phyloP scores from a whole-genome alignment of 2,888 invertebrate species.

The Sylvicola fuscatus region DNA sequence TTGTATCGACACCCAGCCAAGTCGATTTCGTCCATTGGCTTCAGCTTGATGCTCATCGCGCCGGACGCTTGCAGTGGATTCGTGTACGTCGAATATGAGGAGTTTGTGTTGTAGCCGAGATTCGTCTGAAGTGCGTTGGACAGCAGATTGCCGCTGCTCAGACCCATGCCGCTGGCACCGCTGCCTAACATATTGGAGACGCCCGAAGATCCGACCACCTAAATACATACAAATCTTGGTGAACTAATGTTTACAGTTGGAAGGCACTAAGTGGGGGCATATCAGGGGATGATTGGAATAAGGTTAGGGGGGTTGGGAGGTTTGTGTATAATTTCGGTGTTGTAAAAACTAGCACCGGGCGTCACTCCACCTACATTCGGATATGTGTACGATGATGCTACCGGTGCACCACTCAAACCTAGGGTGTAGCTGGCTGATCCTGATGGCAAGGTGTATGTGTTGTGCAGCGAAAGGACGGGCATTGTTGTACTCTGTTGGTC shows the following conservation, averaged over 20 bases:
- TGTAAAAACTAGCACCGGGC: slow-evolving; percentile 10
- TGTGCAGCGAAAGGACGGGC: slow-evolving; percentile 32
- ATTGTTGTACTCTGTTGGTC: slow-evolving; percentile 40
- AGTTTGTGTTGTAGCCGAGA: slow-evolving; percentile 20
- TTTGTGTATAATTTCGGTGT: no score
- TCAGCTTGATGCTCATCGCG: slow-evolving; percentile 42
- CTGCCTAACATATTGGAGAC: slow-evolving; percentile 5
- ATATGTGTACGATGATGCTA: slow-evolving; percentile 20
- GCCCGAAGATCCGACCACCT: slow-evolving; percentile 4
- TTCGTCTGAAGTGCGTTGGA: slow-evolving; percentile 16
- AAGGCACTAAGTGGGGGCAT: no score
- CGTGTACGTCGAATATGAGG: slow-evolving; percentile 36
- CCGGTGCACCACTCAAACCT: slow-evolving; percentile 21
- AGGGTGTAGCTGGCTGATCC: slow-evolving; percentile 24
- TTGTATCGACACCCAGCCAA: slow-evolving; percentile 39
- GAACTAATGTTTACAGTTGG: slow-evolving; percentile 4
- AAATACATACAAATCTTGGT: slow-evolving; percentile 8
- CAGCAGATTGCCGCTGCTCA: slow-evolving; percentile 6
- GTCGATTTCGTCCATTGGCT: slow-evolving; percentile 52
- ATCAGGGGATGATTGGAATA: no score
- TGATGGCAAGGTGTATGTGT: slow-evolving; percentile 25
- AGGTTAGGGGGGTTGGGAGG: no score
- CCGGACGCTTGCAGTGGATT: slow-evolving; percentile 40
- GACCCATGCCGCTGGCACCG: slow-evolving; percentile 4
- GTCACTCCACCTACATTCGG: slow-evolving; percentile 20